Base-by-base conservation (phyloP, 2,113 vertebrate genomes). In the Globicephala melas region DNA sequence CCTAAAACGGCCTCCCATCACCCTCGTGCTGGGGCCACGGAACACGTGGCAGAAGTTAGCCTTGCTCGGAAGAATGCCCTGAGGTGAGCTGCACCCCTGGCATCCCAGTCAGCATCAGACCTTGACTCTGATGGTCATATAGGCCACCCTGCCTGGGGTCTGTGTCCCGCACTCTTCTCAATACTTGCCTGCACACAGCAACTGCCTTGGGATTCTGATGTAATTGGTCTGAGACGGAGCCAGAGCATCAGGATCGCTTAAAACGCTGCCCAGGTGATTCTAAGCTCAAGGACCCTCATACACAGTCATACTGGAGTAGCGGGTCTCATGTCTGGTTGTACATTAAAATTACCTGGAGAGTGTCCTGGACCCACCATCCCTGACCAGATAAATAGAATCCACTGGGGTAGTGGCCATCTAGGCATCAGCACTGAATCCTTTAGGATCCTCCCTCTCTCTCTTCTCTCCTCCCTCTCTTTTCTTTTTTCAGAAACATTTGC, bases 391-490 rank as follows among this genome's bases (percentile, higher is more conserved):
- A 26, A 38, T 76, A 62, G 73, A 86, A n/a, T 6, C 18, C 13
- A 5, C 8, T 0, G 0, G 4, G 0, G 53, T 44, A 53, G 60
- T 76, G 10, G n/a, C n/a, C 18, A 6, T 15, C 41, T 23, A 58
- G 73, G 15, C 36, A 36, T 31, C 18, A 80, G 80, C 86, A 26
- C 7, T 41, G 41, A 18, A n/a, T n/a, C 41, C 28, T 62, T 47
- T 17, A 55, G 36, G 7, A 21, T 6, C 20, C 28, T 18, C 21
- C 21, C 28, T 41, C 14, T 11, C 50, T 8, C 41, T 38, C 14
- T 23, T 20, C 10, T 13, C 33, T 31, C 55, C 17, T 70, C n/a
- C 33, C 53, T 62, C 36, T 47, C 47, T 38, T 31, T 21, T 26
- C 11, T 25, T 33, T 47, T 58, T 53, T 36, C 33, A 77, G 60